phyloP scores from a whole-genome alignment of 2,113 vertebrate genomes.

The Ranitomeya variabilis region DNA sequence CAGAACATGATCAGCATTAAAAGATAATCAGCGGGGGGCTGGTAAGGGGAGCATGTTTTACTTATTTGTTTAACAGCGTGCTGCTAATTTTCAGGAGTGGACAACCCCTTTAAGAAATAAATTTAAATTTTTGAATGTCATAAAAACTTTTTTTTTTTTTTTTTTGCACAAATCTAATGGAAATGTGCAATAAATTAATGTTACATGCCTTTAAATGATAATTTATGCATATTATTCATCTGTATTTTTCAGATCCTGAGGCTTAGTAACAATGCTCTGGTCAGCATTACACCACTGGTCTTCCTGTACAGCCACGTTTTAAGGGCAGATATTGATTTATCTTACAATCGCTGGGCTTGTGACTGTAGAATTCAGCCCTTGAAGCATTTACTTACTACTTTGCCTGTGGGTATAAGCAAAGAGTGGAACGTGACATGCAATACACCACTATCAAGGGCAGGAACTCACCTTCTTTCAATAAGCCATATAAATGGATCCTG shows the following conservation, averaged over 20 bases:
- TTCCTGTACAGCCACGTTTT: constrained; percentile 71
- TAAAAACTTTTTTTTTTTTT: too few relatives aligned
- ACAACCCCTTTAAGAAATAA: too few relatives aligned
- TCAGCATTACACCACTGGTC: constrained; percentile 68
- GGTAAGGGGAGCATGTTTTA: too few relatives aligned
- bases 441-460: constrained; percentile 61
- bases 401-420: constrained; percentile 63
- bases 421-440: constrained; percentile 71
- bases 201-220: not conserved
- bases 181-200: not conserved
- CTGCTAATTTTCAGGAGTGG: too few relatives aligned
- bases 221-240: not conserved
- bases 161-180: not conserved
- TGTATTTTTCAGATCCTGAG: constrained; percentile 74
- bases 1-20: too few relatives aligned
- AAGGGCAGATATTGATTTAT: constrained; percentile 68
- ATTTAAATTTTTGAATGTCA: too few relatives aligned
- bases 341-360: constrained; percentile 75
- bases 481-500: constrained; percentile 70
- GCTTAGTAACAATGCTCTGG: constrained; percentile 81
- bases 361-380: constrained; percentile 69
- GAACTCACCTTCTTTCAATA: constrained; percentile 68
- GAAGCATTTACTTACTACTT: constrained; percentile 65
- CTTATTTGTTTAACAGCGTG: too few relatives aligned
- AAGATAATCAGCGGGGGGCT: too few relatives aligned